These are phyloP conservation scores for Electrophaes corylata DNA, from an alignment of 2,888 invertebrate genomes.

Conservation along the genomic window DNA sequence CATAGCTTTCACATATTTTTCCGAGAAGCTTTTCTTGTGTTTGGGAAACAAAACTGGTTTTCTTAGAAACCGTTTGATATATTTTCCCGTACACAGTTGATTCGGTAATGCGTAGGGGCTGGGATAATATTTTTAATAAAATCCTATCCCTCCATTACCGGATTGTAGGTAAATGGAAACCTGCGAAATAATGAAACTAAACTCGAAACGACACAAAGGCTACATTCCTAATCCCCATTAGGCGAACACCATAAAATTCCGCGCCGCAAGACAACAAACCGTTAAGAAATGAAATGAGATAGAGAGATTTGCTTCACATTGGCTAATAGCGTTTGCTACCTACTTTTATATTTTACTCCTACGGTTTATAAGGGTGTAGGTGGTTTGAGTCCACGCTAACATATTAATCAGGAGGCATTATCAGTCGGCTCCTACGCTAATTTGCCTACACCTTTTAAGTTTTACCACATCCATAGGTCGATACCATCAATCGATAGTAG, in stretches of 20 bases:
- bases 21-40: constrained; percentile 5
- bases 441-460: constrained; percentile 15
- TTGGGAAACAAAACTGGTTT: constrained; percentile 16
- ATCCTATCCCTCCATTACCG: constrained; percentile 24
- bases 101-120: constrained; percentile 27
- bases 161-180: constrained; percentile 21
- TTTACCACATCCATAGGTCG: not conserved
- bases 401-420: constrained; percentile 39
- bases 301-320: constrained; percentile 33
- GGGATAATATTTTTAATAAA: constrained; percentile 26
- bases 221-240: constrained; percentile 43
- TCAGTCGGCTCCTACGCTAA: constrained; percentile 30
- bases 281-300: constrained; percentile 35
- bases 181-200: constrained; percentile 26
- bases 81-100: constrained; percentile 20
- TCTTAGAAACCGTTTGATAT: constrained; percentile 22
- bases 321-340: constrained; percentile 18
- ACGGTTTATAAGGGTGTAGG: constrained; percentile 43
- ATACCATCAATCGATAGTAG: not conserved
- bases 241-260: constrained; percentile 37
- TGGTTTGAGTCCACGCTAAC: constrained; percentile 41
- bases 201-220: constrained; percentile 32
- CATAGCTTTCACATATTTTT: constrained; percentile 16
- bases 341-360: constrained; percentile 41
- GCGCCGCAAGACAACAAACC: constrained; percentile 35